Evolutionary conservation across 2,113 vertebrate species (phyloP).

Genomic region (Psittacula cyanocephala): DNA sequence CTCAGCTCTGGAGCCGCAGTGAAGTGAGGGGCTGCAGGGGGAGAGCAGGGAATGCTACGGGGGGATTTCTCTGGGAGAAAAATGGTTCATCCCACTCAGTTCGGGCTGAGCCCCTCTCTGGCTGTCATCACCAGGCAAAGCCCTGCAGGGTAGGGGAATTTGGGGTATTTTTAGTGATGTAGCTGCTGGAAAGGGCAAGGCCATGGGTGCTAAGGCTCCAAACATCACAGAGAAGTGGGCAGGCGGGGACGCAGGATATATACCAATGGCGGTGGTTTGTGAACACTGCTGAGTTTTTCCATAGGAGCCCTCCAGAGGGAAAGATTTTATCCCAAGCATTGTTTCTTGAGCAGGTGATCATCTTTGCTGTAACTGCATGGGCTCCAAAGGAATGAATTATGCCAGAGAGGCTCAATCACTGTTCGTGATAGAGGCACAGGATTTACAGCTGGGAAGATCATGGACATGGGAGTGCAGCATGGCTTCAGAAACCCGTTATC

Average conservation of each 20-base stretch:
- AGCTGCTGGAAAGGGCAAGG: background rate
- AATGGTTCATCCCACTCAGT: background rate
- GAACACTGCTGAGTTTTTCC: background rate
- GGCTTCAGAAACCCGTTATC: background rate
- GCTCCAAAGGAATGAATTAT: background rate
- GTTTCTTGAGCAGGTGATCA: background rate
- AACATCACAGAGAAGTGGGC: background rate
- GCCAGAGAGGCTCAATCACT: background rate
- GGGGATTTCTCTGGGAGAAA: background rate
- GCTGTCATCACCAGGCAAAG: background rate
- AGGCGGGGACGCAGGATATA: accelerated
- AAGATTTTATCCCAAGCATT: background rate
- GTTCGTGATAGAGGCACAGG: background rate
- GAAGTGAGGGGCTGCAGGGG: background rate
- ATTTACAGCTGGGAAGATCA: accelerated
- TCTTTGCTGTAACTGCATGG: background rate
- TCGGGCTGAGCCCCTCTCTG: accelerated
- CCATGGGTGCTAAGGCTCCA: background rate
- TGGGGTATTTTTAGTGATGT: background rate
- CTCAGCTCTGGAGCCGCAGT: background rate
- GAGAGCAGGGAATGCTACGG: background rate
- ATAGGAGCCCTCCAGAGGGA: background rate
- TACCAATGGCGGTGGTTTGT: accelerated
- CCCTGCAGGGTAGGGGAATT: background rate
- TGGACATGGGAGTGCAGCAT: accelerated